phyloP scores from a whole-genome alignment of 1,140 invertebrate species.

The Anadara kagoshimensis region DNA sequence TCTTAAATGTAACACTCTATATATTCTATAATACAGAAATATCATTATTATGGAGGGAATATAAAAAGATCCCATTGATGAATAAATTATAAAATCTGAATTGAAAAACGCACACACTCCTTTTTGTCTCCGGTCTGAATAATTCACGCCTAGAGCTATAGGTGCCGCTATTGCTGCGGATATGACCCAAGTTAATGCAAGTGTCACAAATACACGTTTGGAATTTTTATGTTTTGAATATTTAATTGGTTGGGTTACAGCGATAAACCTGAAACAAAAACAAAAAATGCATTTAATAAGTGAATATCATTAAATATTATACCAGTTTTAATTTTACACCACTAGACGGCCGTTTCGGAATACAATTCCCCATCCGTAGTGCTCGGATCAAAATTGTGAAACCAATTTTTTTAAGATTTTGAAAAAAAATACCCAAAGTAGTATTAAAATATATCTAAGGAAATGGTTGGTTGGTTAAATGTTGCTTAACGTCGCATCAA shows the following conservation, averaged over 20 bases:
- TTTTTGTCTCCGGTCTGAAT: slow-evolving; percentile 60
- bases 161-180: slow-evolving; percentile 97
- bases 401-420: too few relatives aligned
- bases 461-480: too few relatives aligned
- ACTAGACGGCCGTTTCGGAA: too few relatives aligned
- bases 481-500: too few relatives aligned
- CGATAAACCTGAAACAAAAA: slow-evolving; percentile 89
- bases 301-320: too few relatives aligned
- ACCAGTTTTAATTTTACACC: too few relatives aligned
- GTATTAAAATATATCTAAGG: too few relatives aligned
- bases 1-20: slow-evolving; percentile 88
- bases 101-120: slow-evolving; percentile 95
- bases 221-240: slow-evolving; percentile 99
- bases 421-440: too few relatives aligned
- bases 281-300: too few relatives aligned
- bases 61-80: slow-evolving; percentile 98
- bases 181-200: slow-evolving; percentile 97
- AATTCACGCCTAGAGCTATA: slow-evolving; percentile 95
- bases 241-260: slow-evolving; percentile 98
- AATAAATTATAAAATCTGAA: slow-evolving; percentile 98
- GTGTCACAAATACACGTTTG: slow-evolving; percentile 93
- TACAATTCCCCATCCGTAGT: too few relatives aligned
- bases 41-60: slow-evolving; percentile 99
- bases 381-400: too few relatives aligned
- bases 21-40: slow-evolving; percentile 98